Percentiles rank a stretch among this genome's conserved stretches.
Conservation (phyloP, 1,140 invertebrate species). For the Cydia fagiglandana region DNA sequence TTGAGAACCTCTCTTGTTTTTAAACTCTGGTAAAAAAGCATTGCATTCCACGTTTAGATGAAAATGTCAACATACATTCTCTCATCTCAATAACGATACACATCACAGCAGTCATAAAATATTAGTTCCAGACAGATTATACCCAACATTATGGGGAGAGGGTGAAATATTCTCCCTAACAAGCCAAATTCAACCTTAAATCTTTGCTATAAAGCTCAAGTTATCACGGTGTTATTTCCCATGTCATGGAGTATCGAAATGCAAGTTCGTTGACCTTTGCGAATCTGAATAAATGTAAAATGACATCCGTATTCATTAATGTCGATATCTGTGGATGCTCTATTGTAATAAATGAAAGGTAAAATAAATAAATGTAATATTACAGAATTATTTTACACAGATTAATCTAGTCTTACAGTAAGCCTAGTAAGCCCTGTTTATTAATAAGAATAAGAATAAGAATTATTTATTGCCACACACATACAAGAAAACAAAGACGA, state of each 20-base stretch:
- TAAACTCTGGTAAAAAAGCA: not conserved
- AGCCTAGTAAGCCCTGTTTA: no score
- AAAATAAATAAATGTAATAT: not conserved
- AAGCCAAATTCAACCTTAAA: not conserved
- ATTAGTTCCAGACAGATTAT: conserved; percentile 71
- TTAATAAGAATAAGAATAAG: no score
- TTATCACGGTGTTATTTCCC: not conserved
- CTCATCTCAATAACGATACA: conserved; percentile 9
- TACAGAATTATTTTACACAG: no score
- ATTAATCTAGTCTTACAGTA: no score
- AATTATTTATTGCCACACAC: no score
- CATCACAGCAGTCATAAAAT: conserved; percentile 60
- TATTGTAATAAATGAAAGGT: not conserved
- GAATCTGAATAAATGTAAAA: conserved; percentile 23
- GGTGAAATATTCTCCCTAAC: conserved; percentile 41
- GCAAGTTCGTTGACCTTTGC: conserved; percentile 30
- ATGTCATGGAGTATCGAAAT: conserved; percentile 25
- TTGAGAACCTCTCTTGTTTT: no score
- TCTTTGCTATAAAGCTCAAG: not conserved
- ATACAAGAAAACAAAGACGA: no score
- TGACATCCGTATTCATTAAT: conserved; percentile 22
- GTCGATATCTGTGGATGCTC: not conserved
- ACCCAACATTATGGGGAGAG: conserved; percentile 51
- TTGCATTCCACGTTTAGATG: not conserved
- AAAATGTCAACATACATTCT: not conserved